phyloP scores from a whole-genome alignment of 2,113 vertebrate species.

The Cyanistes caeruleus region DNA sequence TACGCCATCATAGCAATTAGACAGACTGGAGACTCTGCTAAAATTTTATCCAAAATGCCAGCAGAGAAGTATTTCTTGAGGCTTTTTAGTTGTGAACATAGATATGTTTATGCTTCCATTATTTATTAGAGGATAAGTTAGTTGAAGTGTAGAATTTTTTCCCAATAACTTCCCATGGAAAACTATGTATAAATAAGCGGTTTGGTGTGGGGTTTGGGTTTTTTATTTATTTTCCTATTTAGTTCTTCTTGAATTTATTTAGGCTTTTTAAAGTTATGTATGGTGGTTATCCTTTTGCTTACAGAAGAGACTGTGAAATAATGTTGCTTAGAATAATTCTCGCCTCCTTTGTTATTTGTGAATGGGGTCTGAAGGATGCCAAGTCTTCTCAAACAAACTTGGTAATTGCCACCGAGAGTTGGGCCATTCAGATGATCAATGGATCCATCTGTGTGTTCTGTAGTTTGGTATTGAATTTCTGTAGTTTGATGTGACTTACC shows the following conservation, averaged over 20 bases:
- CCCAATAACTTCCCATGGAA: neutral
- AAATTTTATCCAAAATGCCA: conserved; percentile 67
- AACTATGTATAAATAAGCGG: neutral
- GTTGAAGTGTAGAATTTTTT: conserved; percentile 12
- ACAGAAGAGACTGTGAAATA: neutral
- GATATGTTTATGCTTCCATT: conserved; percentile 20
- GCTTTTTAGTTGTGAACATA: conserved; percentile 40
- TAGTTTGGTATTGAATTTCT: neutral
- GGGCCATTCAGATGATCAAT: neutral
- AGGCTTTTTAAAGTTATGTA: neutral
- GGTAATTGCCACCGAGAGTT: neutral
- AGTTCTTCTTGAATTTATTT: neutral
- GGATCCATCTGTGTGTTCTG: neutral
- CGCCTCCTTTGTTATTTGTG: neutral
- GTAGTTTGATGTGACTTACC: neutral
- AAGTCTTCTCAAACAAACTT: neutral
- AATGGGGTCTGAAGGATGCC: neutral
- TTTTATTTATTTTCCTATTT: neutral
- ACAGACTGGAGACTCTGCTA: conserved; percentile 45
- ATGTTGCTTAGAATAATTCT: neutral
- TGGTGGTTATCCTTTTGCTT: neutral
- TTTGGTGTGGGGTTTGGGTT: neutral
- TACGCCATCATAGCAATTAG: conserved; percentile 47
- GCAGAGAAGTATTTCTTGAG: conserved; percentile 58
- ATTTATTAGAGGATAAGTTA: conserved; percentile 55